These are phyloP conservation scores for Sarcophaga variegata DNA, from an alignment of 2,888 invertebrate species.

Conservation along the genomic window DNA sequence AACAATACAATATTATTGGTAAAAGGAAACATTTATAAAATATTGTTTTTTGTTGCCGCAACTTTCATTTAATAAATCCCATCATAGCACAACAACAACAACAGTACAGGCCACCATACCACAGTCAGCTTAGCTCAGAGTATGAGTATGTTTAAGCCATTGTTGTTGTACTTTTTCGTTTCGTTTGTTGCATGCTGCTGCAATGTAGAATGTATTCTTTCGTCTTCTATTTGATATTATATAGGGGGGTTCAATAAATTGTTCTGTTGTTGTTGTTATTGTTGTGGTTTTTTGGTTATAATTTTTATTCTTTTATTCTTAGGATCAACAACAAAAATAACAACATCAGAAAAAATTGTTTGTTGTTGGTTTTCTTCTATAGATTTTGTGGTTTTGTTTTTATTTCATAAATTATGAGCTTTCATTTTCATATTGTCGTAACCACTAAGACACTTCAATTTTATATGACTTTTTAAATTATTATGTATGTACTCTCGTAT, in stretches of 20 bases:
- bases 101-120: too few relatives aligned
- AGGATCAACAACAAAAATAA: conserved; percentile 4
- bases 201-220: neutral
- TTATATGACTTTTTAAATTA: conserved; percentile 18
- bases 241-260: conserved; percentile 32
- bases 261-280: conserved; percentile 58
- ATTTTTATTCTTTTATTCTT: conserved; percentile 21
- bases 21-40: neutral
- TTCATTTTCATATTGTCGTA: conserved; percentile 59
- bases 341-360: too few relatives aligned
- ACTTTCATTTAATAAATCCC: conserved; percentile 44
- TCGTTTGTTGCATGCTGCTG: conserved; percentile 29
- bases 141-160: too few relatives aligned
- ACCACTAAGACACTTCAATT: conserved; percentile 29
- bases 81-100: neutral
- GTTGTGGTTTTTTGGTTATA: conserved; percentile 59
- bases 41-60: conserved; percentile 1
- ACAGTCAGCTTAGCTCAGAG: too few relatives aligned
- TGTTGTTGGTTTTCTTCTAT: conserved; percentile 11
- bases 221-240: conserved; percentile 16
- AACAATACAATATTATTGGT: neutral
- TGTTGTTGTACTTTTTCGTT: neutral
- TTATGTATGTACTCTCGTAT: neutral
- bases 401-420: conserved; percentile 45
- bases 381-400: conserved; percentile 59